A percentile compares a stretch with the other conserved stretches of the same genome.
phyloP scores from a whole-genome alignment of 2,113 vertebrate species.

The Platichthys flesus region DNA sequence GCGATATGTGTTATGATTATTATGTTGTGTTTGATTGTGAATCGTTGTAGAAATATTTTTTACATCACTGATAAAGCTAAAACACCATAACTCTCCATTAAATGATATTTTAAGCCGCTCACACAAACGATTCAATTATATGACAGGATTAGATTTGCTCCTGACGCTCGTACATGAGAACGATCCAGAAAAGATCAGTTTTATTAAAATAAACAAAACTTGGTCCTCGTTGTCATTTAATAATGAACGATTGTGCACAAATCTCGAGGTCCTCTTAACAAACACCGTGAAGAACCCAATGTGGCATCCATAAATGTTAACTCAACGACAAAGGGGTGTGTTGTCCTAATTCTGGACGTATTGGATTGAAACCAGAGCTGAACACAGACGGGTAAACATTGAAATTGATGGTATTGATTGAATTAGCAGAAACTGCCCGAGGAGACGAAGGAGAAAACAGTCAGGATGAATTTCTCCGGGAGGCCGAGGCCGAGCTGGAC shows the following conservation, averaged over 20 bases:
- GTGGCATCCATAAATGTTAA: slow-evolving; percentile 60
- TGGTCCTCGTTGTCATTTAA: too few species aligned
- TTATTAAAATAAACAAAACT: neutral
- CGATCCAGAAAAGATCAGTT: neutral
- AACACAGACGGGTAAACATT: slow-evolving; percentile 60
- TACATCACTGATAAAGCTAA: neutral
- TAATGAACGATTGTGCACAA: neutral
- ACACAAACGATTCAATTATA: neutral
- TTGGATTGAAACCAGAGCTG: slow-evolving; percentile 57
- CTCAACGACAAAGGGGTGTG: slow-evolving; percentile 49
- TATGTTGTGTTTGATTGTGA: slow-evolving; percentile 15
- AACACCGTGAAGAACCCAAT: slow-evolving; percentile 4
- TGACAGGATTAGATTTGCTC: neutral
- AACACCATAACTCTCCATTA: neutral
- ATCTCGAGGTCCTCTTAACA: neutral
- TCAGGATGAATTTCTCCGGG: slow-evolving; percentile 20
- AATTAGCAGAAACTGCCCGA: slow-evolving; percentile 62
- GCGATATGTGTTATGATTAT: neutral
- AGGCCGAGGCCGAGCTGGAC: slow-evolving; percentile 2
- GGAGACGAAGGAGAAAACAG: slow-evolving; percentile 40
- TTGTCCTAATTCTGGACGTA: slow-evolving; percentile 55
- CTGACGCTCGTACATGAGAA: neutral
- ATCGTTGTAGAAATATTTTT: neutral
- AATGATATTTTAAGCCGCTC: neutral
- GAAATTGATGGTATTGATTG: slow-evolving; percentile 70